Conservation (phyloP, 2,797 vertebrate genomes). For the Gallinago nigripennis region DNA sequence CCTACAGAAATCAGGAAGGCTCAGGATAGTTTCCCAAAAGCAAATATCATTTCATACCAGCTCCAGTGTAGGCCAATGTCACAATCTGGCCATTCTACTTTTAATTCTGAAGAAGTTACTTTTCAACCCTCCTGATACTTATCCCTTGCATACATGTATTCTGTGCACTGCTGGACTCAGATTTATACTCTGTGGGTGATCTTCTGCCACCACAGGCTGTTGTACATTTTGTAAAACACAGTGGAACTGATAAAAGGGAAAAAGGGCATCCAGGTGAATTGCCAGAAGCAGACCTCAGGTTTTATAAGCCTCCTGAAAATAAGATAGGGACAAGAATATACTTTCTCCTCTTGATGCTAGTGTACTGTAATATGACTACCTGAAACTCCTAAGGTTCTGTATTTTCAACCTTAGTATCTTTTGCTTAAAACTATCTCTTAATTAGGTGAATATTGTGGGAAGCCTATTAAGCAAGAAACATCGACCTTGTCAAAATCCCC, state of each 20-base stretch:
- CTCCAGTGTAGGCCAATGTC: not conserved
- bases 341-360: not conserved
- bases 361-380: not conserved
- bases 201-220: not conserved
- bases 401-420: not conserved
- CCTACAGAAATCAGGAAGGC: not conserved
- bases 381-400: not conserved
- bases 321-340: not conserved
- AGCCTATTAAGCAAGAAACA: not conserved
- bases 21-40: not conserved
- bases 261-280: slow-evolving; percentile 45
- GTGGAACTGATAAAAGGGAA: slow-evolving; percentile 47
- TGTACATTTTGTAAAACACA: slow-evolving; percentile 43
- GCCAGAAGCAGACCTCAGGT: slow-evolving; percentile 41
- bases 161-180: not conserved
- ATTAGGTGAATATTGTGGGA: not conserved
- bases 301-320: slow-evolving; percentile 45
- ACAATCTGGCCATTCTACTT: not conserved
- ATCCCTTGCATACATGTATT: not conserved
- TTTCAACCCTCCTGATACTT: not conserved
- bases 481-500: not conserved
- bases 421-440: not conserved
- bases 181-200: slow-evolving; percentile 25
- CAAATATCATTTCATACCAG: not conserved
- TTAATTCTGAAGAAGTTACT: slow-evolving; percentile 12